Conservation (phyloP, 2,797 vertebrate genomes). For the Peromyscus eremicus region DNA sequence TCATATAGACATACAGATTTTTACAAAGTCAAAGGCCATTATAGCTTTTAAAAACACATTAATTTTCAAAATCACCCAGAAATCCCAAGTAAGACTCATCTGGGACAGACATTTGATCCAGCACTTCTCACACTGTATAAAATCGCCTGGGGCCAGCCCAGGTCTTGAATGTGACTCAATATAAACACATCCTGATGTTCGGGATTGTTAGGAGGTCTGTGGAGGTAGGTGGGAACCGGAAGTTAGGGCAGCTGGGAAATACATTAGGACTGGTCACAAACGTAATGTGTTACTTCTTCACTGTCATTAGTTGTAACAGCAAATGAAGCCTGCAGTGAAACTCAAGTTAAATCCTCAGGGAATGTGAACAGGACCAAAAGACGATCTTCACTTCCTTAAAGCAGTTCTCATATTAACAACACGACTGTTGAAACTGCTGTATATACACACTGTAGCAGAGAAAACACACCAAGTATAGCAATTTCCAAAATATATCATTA, state of each 20-base stretch:
- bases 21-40: slow-evolving; percentile 10
- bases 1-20: slow-evolving; percentile 17
- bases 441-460: slow-evolving; percentile 67
- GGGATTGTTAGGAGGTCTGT: not conserved
- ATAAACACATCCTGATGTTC: not conserved
- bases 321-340: not conserved
- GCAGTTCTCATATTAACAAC: slow-evolving; percentile 69
- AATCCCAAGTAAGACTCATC: slow-evolving; percentile 35
- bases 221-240: not conserved
- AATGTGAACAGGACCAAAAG: slow-evolving; percentile 57
- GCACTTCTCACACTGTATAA: not conserved
- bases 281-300: not conserved
- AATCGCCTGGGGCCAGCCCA: not conserved
- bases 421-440: slow-evolving; percentile 63
- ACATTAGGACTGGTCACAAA: not conserved
- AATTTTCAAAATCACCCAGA: slow-evolving; percentile 59
- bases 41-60: slow-evolving; percentile 14
- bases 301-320: not conserved
- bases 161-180: not conserved
- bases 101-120: not conserved
- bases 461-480: slow-evolving; percentile 73
- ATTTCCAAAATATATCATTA: slow-evolving; percentile 72
- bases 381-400: slow-evolving; percentile 56
- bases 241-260: not conserved
- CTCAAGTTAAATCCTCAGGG: slow-evolving; percentile 45